Base-by-base conservation (phyloP, 2,797 vertebrate species). In the Tauraco hartlaubi region DNA sequence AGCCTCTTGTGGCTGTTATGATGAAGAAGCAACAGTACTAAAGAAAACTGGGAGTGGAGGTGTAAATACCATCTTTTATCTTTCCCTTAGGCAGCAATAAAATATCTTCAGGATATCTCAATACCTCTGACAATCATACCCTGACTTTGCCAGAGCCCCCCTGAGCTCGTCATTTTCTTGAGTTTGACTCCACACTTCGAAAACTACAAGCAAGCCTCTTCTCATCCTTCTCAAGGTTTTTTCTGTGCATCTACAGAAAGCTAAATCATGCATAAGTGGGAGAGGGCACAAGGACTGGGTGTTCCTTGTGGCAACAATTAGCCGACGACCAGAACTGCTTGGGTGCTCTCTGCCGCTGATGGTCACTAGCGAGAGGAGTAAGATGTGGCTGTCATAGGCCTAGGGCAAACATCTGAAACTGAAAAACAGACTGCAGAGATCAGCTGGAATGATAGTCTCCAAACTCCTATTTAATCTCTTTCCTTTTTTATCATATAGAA, bases 301-400 rank as follows among this genome's bases (percentile, higher is more conserved):
- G 8, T 46, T 94, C 59, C 86, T 83, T 52, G 43, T 35, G 87
- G 80, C 83, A 41, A 52, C 67, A 94, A 95, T 94, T 91, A 97
- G 41, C 54, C 83, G 88, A 19, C 2, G 33, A 78, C 48, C 79
- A 87, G 72, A 94, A 92, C 19, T 78, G 23, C 28, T 52, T 69
- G 29, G 25, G 77, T 92, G 43, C 19, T 90, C 15, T 89, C 83
- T 92, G 35, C 17, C 75, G 56, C 48, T 26, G 15, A 25, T 66
- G 59, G 72, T 83, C 85, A 51, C 67, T 22, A 22, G n/a, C 33
- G 33, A 21, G 15, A 66, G 28, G 16, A 85, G 90, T 87, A 77
- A 88, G 52, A 92, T 88, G 54, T 94, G 93, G 95, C 94, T 92
- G 44, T 51, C 4, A 3, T n/a, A 76, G n/a, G 81, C 93, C 85